Conservation (phyloP, 2,113 vertebrate species). For the Rhinolophus sinicus region DNA sequence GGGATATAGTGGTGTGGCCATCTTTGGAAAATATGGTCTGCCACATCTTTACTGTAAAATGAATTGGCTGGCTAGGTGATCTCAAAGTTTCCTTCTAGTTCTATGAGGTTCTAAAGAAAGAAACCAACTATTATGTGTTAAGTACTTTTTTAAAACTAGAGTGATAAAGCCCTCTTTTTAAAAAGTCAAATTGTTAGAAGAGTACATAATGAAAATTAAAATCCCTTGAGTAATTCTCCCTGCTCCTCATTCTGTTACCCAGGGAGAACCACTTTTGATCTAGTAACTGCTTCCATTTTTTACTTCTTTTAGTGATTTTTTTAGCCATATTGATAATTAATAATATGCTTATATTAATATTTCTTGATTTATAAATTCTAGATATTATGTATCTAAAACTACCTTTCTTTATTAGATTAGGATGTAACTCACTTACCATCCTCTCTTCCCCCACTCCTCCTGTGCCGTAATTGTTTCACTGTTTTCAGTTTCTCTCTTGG, state of each 20-base stretch:
- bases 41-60: neutral
- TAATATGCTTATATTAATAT: neutral
- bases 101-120: neutral
- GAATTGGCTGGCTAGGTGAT: neutral
- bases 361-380: neutral
- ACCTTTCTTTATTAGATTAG: neutral
- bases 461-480: neutral
- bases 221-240: neutral
- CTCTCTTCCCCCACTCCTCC: neutral
- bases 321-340: neutral
- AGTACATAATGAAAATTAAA: neutral
- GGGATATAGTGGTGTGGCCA: neutral
- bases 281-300: neutral
- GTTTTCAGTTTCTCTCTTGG: neutral
- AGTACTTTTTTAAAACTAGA: neutral
- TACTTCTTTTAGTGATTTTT: neutral
- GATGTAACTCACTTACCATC: neutral
- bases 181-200: neutral
- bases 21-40: neutral
- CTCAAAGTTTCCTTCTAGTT: neutral
- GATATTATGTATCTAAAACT: neutral
- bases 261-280: neutral
- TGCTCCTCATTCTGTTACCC: neutral
- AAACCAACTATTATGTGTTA: neutral
- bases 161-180: neutral